These are phyloP conservation scores for Heliornis fulica DNA, from an alignment of 2,113 vertebrate genomes.

Conservation along the genomic window DNA sequence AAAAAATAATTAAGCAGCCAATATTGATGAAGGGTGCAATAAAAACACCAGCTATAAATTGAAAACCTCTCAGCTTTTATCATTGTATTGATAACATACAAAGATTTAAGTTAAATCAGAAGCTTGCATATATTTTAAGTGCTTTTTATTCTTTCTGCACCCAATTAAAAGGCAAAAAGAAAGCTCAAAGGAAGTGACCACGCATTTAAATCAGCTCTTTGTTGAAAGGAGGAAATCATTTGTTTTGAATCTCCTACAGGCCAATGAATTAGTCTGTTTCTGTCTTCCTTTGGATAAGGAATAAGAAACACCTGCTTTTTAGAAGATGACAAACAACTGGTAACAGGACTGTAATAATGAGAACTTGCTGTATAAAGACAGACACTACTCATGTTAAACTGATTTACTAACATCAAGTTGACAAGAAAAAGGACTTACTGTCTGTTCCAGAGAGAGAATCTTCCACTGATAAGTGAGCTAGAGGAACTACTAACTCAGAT, in stretches of 20 bases:
- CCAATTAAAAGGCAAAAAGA: neutral
- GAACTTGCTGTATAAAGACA: neutral
- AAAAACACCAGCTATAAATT: neutral
- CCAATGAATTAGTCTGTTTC: neutral
- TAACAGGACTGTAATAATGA: neutral
- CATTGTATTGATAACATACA: neutral
- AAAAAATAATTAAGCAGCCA: no score
- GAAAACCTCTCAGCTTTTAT: neutral
- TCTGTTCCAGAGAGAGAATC: slow-evolving; percentile 77
- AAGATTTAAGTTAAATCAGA: neutral
- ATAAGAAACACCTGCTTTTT: neutral
- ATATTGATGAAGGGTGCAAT: neutral
- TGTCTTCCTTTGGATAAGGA: neutral
- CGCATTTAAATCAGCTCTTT: neutral
- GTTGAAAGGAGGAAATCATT: neutral
- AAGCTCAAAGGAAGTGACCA: neutral
- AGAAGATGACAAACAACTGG: neutral
- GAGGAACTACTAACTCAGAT: slow-evolving; percentile 77
- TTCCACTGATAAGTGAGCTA: slow-evolving; percentile 82
- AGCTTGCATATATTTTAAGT: neutral
- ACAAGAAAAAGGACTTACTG: slow-evolving; percentile 61
- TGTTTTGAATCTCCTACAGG: neutral
- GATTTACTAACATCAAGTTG: neutral
- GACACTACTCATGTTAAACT: neutral
- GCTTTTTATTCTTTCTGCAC: neutral